Percentiles rank a stretch among this genome's conserved stretches.
phyloP scores from a whole-genome alignment of 2,888 invertebrate species.

The Orthosia gracilis region DNA sequence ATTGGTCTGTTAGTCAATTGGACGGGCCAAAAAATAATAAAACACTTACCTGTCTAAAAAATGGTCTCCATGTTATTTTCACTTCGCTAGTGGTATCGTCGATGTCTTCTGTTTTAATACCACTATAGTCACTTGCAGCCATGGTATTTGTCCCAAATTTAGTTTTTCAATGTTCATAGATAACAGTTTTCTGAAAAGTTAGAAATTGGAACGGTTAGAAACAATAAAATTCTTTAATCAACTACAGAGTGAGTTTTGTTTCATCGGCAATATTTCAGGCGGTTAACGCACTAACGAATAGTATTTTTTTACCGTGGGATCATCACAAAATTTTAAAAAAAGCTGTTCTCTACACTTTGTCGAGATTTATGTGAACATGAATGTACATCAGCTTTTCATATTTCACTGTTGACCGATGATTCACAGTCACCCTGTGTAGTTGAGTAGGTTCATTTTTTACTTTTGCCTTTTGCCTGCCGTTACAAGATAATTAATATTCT shows the following conservation, averaged over 20 bases:
- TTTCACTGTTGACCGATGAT: neutral
- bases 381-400: neutral
- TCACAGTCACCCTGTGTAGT: neutral
- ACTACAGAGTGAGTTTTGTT: neutral
- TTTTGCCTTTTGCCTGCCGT: neutral
- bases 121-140: slow-evolving; percentile 52
- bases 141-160: slow-evolving; percentile 14
- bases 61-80: slow-evolving; percentile 56
- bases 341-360: neutral
- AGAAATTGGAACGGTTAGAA: neutral
- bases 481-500: neutral
- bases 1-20: neutral
- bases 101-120: slow-evolving; percentile 40
- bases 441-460: neutral
- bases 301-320: too few species aligned
- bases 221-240: neutral
- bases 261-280: neutral
- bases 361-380: neutral
- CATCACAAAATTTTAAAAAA: too few species aligned
- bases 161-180: neutral
- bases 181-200: neutral
- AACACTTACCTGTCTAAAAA: slow-evolving; percentile 66
- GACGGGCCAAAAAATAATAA: neutral
- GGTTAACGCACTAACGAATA: too few species aligned
- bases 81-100: slow-evolving; percentile 25